These are phyloP conservation scores for Pissodes strobi DNA, from an alignment of 1,140 invertebrate genomes.

Conservation along the genomic window DNA sequence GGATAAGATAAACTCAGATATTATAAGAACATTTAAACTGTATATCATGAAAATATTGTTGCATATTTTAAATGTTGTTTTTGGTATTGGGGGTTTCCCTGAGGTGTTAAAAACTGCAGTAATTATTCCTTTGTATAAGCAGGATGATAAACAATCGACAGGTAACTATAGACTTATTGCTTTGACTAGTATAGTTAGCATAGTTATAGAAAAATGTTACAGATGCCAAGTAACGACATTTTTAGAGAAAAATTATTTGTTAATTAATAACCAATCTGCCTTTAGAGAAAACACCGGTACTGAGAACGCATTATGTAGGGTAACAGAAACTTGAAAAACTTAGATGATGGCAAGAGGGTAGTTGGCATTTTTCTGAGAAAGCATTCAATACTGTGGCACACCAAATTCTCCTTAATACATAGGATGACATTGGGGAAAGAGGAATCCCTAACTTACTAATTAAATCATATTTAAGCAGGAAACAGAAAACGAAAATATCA, in stretches of 20 bases:
- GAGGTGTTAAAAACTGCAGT: background rate
- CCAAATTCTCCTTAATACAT: background rate
- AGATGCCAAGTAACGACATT: background rate
- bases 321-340: background rate
- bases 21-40: background rate
- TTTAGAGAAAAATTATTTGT: background rate
- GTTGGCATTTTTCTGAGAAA: slow-evolving; percentile 1
- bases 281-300: background rate
- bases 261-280: background rate
- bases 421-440: background rate
- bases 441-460: background rate
- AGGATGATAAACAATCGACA: background rate
- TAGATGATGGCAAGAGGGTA: background rate
- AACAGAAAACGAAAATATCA: no score
- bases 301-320: background rate
- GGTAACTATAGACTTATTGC: background rate
- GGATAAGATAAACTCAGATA: background rate
- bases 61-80: background rate
- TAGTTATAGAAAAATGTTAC: background rate
- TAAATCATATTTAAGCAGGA: no score
- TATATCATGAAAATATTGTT: background rate
- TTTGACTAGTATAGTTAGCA: background rate
- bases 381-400: slow-evolving; percentile 3
- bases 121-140: background rate
- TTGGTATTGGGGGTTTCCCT: background rate